Conservation (phyloP, 2,797 vertebrate species). For the Graptemys geographica region DNA sequence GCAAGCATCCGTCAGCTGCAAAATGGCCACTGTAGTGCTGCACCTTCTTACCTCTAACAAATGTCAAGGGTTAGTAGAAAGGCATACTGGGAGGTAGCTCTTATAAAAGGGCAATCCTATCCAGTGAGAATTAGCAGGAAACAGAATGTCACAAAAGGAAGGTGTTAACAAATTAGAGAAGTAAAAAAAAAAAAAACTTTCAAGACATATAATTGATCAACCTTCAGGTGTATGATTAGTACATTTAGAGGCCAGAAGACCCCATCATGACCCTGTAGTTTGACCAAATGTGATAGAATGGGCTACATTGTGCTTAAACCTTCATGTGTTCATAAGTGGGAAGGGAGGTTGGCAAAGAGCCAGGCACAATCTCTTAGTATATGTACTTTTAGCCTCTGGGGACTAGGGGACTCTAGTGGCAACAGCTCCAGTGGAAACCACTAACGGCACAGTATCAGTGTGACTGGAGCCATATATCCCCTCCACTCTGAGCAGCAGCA, state of each 20-base stretch:
- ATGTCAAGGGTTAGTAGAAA: neutral
- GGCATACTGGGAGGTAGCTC: rapidly evolving
- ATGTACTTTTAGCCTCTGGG: neutral
- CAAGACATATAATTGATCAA: neutral
- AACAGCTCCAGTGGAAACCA: neutral
- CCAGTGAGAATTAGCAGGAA: neutral
- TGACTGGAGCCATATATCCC: neutral
- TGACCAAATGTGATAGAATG: neutral
- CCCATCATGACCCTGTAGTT: neutral
- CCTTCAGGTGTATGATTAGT: neutral
- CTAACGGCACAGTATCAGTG: too few relatives aligned
- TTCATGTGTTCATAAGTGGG: neutral
- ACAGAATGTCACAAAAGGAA: rapidly evolving
- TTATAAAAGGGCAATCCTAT: neutral
- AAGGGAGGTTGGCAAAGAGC: neutral
- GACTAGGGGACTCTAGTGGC: neutral
- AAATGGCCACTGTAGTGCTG: neutral
- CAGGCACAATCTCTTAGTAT: neutral
- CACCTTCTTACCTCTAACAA: neutral
- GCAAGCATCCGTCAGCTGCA: neutral
- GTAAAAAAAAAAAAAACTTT: rapidly evolving
- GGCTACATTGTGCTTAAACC: neutral
- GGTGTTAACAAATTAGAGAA: neutral
- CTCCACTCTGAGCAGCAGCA: neutral
- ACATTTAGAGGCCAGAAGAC: neutral